Conservation (phyloP, 2,113 vertebrate genomes). For the Myiozetetes cayanensis region DNA sequence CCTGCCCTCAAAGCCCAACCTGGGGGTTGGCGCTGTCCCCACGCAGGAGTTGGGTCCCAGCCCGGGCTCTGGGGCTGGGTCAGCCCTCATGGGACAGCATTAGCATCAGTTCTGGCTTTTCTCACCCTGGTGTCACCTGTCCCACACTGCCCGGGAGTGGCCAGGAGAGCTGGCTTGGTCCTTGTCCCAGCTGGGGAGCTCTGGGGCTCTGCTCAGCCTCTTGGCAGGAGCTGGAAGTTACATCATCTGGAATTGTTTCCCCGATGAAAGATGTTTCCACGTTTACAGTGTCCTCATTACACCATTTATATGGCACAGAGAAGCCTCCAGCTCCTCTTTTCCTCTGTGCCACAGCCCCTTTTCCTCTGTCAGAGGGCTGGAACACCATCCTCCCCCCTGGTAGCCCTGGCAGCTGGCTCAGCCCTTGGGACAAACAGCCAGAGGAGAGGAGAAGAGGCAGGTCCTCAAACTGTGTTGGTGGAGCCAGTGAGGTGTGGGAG, state of each 20-base stretch:
- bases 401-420: accelerated
- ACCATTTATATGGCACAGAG: neutral
- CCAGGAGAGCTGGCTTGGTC: neutral
- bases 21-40: neutral
- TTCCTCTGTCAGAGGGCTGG: neutral
- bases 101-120: neutral
- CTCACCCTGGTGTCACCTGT: neutral
- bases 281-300: neutral
- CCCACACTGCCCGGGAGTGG: neutral
- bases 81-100: accelerated
- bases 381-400: neutral
- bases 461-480: accelerated
- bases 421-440: neutral
- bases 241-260: neutral
- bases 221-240: neutral
- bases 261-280: neutral
- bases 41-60: neutral
- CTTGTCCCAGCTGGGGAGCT: neutral
- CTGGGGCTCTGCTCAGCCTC: neutral
- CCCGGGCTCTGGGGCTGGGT: neutral
- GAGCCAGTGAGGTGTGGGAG: neutral
- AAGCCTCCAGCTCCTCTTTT: neutral
- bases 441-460: neutral
- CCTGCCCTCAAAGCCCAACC: neutral
- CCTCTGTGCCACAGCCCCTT: neutral